phyloP scores from a whole-genome alignment of 2,113 vertebrate genomes.

The Todiramphus chloris region DNA sequence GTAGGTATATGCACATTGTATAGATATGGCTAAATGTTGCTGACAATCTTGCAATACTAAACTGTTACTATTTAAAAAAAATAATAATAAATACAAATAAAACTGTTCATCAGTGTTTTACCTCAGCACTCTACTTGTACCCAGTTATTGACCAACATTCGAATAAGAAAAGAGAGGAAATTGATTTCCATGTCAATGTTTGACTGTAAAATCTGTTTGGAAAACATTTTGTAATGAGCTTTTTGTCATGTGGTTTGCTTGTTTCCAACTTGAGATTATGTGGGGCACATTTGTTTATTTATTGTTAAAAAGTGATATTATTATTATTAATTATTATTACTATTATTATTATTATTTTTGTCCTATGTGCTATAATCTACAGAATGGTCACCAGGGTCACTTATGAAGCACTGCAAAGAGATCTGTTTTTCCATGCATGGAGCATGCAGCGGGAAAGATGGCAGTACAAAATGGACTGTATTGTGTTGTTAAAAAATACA shows the following conservation, averaged over 20 bases:
- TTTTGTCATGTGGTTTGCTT: constrained; percentile 80
- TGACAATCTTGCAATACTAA: constrained; percentile 97
- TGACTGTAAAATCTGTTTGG: constrained; percentile 81
- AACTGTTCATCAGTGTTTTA: constrained; percentile 88
- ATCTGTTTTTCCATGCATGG: constrained; percentile 73
- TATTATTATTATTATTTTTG: constrained; percentile 64
- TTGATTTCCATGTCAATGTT: constrained; percentile 78
- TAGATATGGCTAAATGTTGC: constrained; percentile 94
- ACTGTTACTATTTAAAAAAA: constrained; percentile 81
- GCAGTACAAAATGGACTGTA: constrained; percentile 67
- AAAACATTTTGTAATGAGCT: constrained; percentile 84
- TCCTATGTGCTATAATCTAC: constrained; percentile 78
- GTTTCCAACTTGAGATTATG: constrained; percentile 78
- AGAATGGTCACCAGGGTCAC: constrained; percentile 85
- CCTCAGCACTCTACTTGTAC: constrained; percentile 91
- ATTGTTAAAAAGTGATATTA: constrained; percentile 73
- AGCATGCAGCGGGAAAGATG: constrained; percentile 68
- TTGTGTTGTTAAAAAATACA: constrained; percentile 37
- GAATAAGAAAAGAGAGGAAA: constrained; percentile 73
- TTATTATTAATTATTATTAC: constrained; percentile 61
- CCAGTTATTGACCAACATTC: constrained; percentile 78
- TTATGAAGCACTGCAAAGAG: constrained; percentile 72
- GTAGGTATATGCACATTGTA: constrained; percentile 99
- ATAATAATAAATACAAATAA: constrained; percentile 71
- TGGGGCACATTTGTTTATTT: constrained; percentile 83